Conservation (phyloP, 2,113 vertebrate genomes). For the Pseudopodoces humilis region DNA sequence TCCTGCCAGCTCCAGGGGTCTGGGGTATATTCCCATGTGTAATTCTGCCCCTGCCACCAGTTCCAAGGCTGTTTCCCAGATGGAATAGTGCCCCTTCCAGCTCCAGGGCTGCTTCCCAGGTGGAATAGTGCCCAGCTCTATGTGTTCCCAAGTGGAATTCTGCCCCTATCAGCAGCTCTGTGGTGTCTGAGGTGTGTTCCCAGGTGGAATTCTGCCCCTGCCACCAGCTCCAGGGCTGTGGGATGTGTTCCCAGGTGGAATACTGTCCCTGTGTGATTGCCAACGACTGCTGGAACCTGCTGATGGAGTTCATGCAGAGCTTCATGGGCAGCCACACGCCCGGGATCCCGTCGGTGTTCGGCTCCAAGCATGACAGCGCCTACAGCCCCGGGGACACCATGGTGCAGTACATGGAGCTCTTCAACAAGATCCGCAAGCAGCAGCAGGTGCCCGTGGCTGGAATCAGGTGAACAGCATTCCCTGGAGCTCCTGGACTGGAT, state of each 20-base stretch:
- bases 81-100: too few species aligned
- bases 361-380: conserved; percentile 84
- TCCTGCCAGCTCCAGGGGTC: accelerated
- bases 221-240: accelerated
- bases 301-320: conserved; percentile 95
- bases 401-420: conserved; percentile 96
- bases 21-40: neutral
- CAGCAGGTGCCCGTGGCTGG: conserved; percentile 87
- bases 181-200: neutral
- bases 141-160: neutral
- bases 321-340: conserved; percentile 87
- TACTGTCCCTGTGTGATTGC: conserved; percentile 93
- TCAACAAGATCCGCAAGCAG: conserved; percentile 95
- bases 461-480: conserved; percentile 72
- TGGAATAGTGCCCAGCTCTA: neutral
- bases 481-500: neutral
- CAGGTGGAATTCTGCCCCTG: neutral
- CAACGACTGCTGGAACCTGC: conserved; percentile 94
- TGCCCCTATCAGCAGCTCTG: accelerated
- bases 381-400: conserved; percentile 89
- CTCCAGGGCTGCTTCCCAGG: neutral
- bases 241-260: neutral
- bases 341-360: conserved; percentile 84
- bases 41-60: accelerated
- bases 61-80: too few species aligned